Conservation (phyloP, 2,888 invertebrate genomes). For the Laothoe populi region DNA sequence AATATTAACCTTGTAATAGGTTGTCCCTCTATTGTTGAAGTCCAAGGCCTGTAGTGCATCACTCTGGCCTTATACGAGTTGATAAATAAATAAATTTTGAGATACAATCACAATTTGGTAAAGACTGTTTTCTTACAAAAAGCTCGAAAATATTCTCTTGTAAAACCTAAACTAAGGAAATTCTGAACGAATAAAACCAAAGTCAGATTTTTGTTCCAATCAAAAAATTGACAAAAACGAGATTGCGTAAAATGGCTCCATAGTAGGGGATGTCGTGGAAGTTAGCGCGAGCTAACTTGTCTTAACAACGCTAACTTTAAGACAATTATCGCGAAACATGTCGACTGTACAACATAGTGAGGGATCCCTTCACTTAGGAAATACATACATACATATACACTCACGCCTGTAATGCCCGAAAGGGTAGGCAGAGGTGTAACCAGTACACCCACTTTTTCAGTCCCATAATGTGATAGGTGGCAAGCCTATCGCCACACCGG, state of each 20-base stretch:
- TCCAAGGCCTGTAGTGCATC: no score
- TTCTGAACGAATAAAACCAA: background rate
- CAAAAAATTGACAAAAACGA: slow-evolving; percentile 1
- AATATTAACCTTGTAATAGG: background rate
- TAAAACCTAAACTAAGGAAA: background rate
- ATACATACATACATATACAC: background rate
- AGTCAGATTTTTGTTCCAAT: background rate
- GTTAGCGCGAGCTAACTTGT: slow-evolving; percentile 37
- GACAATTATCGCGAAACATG: slow-evolving; percentile 53
- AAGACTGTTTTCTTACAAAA: background rate
- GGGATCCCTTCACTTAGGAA: background rate
- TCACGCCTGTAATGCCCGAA: no score
- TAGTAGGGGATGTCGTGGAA: slow-evolving; percentile 34
- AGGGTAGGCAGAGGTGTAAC: no score
- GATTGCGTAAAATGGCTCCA: background rate
- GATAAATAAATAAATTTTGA: no score
- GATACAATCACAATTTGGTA: no score
- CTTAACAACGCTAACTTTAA: slow-evolving; percentile 42
- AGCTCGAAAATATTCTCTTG: background rate
- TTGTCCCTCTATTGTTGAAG: no score
- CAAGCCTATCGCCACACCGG: no score
- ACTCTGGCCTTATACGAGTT: no score
- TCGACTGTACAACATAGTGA: slow-evolving; percentile 26
- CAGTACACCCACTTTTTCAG: no score
- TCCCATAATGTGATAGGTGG: no score